Conservation (phyloP, 2,113 vertebrate species). For the Pterocles orientalis region DNA sequence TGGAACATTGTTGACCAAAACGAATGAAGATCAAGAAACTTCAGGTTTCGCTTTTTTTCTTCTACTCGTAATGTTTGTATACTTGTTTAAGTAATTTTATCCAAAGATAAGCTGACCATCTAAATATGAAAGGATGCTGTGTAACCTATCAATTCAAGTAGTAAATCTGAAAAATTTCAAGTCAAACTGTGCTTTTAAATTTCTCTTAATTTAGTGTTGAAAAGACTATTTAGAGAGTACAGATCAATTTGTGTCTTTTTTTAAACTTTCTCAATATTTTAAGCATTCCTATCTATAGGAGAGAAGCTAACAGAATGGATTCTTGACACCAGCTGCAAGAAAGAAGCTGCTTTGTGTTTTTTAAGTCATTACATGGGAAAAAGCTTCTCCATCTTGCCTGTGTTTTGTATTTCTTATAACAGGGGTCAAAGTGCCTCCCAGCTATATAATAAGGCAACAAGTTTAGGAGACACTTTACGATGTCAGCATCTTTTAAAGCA, state of each 20-base stretch:
- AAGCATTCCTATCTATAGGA: not conserved
- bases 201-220: not conserved
- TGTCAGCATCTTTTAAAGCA: not conserved
- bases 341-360: not conserved
- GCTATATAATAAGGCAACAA: not conserved
- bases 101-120: not conserved
- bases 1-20: not conserved
- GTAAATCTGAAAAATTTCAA: not conserved
- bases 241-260: fast-evolving
- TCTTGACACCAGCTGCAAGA: not conserved
- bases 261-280: not conserved
- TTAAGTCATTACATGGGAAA: not conserved
- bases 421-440: not conserved
- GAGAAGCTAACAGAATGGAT: not conserved
- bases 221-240: not conserved
- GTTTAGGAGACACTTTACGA: not conserved
- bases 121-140: not conserved
- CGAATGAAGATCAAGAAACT: not conserved
- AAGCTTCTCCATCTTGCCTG: not conserved
- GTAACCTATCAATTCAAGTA: not conserved
- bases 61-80: not conserved
- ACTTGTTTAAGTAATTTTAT: not conserved
- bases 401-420: not conserved
- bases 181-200: not conserved
- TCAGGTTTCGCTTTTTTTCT: not conserved